Percentiles rank a stretch among this genome's conserved stretches.
Evolutionary conservation across 1,140 invertebrate species (phyloP).

Genomic region (Heliconius melpomene): DNA sequence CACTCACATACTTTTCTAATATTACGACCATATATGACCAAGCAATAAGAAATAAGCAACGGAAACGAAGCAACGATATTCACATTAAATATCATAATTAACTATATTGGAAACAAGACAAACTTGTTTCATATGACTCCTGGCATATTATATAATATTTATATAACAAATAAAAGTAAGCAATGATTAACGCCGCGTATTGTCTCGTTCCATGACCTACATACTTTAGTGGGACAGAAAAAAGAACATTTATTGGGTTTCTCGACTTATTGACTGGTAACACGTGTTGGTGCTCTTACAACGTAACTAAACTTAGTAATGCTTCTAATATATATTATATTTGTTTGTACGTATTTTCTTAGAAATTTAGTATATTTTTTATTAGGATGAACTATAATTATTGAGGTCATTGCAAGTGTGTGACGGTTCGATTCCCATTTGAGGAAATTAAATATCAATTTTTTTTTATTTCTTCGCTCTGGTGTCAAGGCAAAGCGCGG

Average conservation of each 20-base stretch:
- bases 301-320: neutral
- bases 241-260: slow-evolving; percentile 12
- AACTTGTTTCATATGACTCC: neutral
- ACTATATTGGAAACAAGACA: neutral
- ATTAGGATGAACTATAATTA: too few species aligned
- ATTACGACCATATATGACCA: neutral
- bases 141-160: neutral
- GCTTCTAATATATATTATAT: neutral
- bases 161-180: neutral
- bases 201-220: neutral
- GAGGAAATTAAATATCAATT: too few species aligned
- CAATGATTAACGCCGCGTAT: neutral
- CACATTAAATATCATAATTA: neutral
- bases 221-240: neutral
- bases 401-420: too few species aligned
- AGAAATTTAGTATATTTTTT: neutral
- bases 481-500: too few species aligned
- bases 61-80: neutral
- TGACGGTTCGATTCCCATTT: too few species aligned
- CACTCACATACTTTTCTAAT: neutral
- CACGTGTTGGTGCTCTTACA: neutral
- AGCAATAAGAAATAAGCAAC: too few species aligned
- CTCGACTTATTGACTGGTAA: neutral
- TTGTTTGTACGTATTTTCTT: neutral
- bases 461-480: too few species aligned